These are phyloP conservation scores for Alitta virens DNA, from an alignment of 2,888 invertebrate species.

Conservation along the genomic window DNA sequence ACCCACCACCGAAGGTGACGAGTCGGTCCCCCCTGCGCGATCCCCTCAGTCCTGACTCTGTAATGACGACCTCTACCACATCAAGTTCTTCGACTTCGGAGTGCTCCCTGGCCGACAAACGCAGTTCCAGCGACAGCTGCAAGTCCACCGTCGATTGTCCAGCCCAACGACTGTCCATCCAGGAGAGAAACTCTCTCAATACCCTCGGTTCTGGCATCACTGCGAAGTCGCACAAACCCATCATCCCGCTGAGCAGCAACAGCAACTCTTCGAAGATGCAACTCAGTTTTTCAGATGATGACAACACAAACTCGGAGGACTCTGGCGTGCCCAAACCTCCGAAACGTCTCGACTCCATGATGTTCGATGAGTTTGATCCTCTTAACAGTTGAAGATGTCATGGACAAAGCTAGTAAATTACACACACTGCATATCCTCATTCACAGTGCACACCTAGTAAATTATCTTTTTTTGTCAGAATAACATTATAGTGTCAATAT, in stretches of 20 bases:
- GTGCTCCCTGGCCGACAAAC: slow-evolving; percentile 11
- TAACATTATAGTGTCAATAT: no score
- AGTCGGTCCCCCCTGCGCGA: slow-evolving; percentile 8
- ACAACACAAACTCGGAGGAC: slow-evolving; percentile 33
- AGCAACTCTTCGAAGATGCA: slow-evolving; percentile 20
- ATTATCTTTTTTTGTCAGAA: no score
- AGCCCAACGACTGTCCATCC: not conserved
- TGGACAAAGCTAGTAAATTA: no score
- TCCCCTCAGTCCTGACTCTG: slow-evolving; percentile 10
- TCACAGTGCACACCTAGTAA: no score
- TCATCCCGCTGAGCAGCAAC: not conserved
- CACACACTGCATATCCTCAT: no score
- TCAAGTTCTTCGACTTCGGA: slow-evolving; percentile 10
- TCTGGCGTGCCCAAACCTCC: slow-evolving; percentile 26
- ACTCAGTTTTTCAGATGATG: slow-evolving; percentile 32
- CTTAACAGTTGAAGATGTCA: slow-evolving; percentile 12
- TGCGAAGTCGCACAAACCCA: not conserved
- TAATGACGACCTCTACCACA: slow-evolving; percentile 3
- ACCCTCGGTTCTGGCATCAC: not conserved
- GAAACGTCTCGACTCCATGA: slow-evolving; percentile 27
- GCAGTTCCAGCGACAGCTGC: slow-evolving; percentile 1
- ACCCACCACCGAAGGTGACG: slow-evolving; percentile 26
- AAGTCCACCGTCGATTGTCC: not conserved
- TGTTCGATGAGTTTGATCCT: slow-evolving; percentile 31
- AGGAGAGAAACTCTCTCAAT: slow-evolving; percentile 8